These are phyloP conservation scores for Tridacna crocea DNA, from an alignment of 2,888 invertebrate genomes.

Conservation along the genomic window DNA sequence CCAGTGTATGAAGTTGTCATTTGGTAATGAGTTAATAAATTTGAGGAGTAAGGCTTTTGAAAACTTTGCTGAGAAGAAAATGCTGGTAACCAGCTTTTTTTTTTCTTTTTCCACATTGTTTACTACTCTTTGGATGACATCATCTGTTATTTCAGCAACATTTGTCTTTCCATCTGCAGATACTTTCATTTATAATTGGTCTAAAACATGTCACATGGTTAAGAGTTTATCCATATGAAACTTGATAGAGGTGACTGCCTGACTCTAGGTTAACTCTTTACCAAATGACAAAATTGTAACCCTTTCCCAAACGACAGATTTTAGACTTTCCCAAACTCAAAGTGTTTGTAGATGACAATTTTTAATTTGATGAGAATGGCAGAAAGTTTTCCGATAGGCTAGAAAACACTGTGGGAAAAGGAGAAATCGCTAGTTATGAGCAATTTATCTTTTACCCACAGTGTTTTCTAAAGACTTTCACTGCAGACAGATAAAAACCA, in stretches of 20 bases:
- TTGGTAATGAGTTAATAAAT: not conserved
- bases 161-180: not conserved
- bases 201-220: not conserved
- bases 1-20: not conserved
- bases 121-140: not conserved
- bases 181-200: not conserved
- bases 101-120: not conserved
- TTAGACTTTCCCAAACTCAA: no score
- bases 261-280: no score
- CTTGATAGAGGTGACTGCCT: no score
- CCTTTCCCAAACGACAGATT: no score
- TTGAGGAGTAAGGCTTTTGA: not conserved
- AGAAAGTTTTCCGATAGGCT: not conserved
- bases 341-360: no score
- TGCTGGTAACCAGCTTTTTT: not conserved
- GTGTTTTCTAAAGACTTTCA: not conserved
- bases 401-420: not conserved
- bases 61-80: not conserved
- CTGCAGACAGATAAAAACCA: no score
- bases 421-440: not conserved
- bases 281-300: no score
- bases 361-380: no score
- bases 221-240: no score
- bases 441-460: not conserved
- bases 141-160: not conserved